Evolutionary conservation across 2,113 vertebrate genomes (phyloP).

Genomic region (Grus americana): DNA sequence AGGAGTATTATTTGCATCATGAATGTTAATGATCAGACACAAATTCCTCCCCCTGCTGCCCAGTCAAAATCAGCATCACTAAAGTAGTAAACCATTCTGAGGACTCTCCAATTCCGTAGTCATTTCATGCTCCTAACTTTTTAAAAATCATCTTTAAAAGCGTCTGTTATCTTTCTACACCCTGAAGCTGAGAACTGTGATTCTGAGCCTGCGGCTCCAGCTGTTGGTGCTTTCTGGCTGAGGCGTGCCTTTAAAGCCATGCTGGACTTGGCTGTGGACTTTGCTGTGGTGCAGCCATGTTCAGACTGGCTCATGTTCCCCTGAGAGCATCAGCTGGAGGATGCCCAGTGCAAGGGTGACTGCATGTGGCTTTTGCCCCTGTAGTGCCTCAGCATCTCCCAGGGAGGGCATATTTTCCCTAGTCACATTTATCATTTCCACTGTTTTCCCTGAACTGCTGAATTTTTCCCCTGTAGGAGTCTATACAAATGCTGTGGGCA

Average conservation of each 20-base stretch:
- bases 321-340: neutral
- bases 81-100: neutral
- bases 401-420: neutral
- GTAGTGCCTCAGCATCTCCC: neutral
- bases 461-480: neutral
- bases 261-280: neutral
- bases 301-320: rapidly evolving
- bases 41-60: neutral
- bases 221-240: neutral
- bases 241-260: neutral
- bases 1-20: neutral
- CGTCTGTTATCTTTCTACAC: neutral
- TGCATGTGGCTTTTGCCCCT: neutral
- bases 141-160: neutral
- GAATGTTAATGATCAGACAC: neutral
- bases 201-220: neutral
- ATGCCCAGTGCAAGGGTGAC: neutral
- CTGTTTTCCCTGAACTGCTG: neutral
- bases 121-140: neutral
- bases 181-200: neutral
- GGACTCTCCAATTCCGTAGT: neutral
- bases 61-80: neutral
- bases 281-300: neutral
- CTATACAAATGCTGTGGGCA: neutral
- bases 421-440: rapidly evolving